Conservation (phyloP, 2,113 vertebrate species). For the Poecile atricapillus region DNA sequence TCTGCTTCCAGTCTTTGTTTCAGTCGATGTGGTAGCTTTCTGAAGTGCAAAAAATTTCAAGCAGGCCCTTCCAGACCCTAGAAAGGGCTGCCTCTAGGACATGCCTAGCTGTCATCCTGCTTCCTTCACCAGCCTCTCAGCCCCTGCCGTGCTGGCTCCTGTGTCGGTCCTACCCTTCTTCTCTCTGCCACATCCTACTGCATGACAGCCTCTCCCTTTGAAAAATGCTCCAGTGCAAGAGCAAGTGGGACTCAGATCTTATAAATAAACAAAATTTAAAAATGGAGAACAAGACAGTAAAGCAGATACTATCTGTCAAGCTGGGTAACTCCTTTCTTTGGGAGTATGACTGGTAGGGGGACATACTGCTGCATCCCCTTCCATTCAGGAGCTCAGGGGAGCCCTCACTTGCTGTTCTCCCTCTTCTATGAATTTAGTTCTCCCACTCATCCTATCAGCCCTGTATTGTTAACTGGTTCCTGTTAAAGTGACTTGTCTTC, state of each 20-base stretch:
- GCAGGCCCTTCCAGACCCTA: neutral
- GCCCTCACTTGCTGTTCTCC: neutral
- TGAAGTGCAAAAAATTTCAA: neutral
- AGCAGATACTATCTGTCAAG: neutral
- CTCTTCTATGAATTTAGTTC: neutral
- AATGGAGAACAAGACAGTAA: neutral
- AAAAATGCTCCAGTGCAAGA: neutral
- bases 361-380: neutral
- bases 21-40: neutral
- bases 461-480: neutral
- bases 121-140: neutral
- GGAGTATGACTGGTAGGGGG: neutral
- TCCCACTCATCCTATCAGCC: neutral
- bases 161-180: neutral
- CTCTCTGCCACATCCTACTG: neutral
- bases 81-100: neutral
- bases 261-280: neutral
- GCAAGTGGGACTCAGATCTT: neutral
- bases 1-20: neutral
- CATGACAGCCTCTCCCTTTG: neutral
- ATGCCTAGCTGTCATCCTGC: accelerated
- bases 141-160: neutral
- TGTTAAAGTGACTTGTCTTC: neutral
- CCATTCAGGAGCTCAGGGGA: neutral
- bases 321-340: neutral